Evolutionary conservation across 2,888 invertebrate species (phyloP).

Genomic region (Hydriomena furcata): DNA sequence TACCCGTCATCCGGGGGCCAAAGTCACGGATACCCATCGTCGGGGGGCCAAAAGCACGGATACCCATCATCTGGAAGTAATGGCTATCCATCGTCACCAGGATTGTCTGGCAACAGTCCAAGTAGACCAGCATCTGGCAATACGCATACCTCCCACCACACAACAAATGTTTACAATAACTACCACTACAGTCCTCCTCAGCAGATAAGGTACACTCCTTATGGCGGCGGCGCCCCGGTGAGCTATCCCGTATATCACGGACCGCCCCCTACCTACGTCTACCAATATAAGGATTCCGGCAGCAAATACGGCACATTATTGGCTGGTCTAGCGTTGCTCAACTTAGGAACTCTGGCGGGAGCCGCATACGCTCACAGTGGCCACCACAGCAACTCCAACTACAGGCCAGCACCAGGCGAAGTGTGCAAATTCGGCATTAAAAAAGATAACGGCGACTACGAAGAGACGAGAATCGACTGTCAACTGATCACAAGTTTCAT

Average conservation of each 20-base stretch:
- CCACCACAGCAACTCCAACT: slow-evolving; percentile 37
- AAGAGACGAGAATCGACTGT: slow-evolving; percentile 73
- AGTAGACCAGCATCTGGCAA: slow-evolving; percentile 30
- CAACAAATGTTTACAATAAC: slow-evolving; percentile 56
- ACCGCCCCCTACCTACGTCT: slow-evolving; percentile 67
- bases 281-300: slow-evolving; percentile 69
- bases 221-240: slow-evolving; percentile 53
- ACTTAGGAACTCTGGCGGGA: slow-evolving; percentile 67
- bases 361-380: slow-evolving; percentile 51
- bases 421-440: slow-evolving; percentile 69
- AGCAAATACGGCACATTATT: slow-evolving; percentile 72
- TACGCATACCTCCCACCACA: slow-evolving; percentile 45
- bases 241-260: slow-evolving; percentile 69
- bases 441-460: slow-evolving; percentile 71
- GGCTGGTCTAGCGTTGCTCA: slow-evolving; percentile 68
- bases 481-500: slow-evolving; percentile 71
- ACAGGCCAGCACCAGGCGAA: slow-evolving; percentile 63
- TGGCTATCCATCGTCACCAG: slow-evolving; percentile 35
- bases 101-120: slow-evolving; percentile 34
- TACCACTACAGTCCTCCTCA: slow-evolving; percentile 70
- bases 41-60: slow-evolving; percentile 35
- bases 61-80: slow-evolving; percentile 41
- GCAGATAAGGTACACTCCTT: slow-evolving; percentile 62
- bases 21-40: slow-evolving; percentile 42
- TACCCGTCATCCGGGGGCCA: slow-evolving; percentile 40